Base-by-base conservation (phyloP, 2,888 invertebrate species). In the Eustalomyia histrio region DNA sequence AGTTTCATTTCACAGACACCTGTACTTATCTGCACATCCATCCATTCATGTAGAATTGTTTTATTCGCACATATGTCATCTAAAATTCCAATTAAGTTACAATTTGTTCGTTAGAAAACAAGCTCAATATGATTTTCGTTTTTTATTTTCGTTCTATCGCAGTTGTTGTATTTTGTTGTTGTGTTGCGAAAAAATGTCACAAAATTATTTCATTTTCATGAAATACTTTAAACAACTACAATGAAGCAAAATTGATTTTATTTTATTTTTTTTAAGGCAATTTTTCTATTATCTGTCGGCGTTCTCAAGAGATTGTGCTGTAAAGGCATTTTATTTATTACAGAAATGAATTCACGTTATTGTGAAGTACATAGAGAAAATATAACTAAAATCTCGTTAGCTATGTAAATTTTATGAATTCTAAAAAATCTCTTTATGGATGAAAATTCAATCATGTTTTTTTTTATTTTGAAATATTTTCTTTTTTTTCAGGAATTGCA, bases 71-170 rank as follows among this genome's bases (percentile, higher is more conserved):
- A 58, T 12, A n/a, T 64, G 65, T 33, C 67, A 67, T 57, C 71
- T 63, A 58, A 80, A 75, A 80, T 72, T 76, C 80, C 80, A 80
- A 80, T 80, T 80, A 76, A 71, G 61, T 61, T 61, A 76, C 75
- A 80, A 72, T 76, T 74, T 74, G 39, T 79, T 64, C 57, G 57
- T 63, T 76, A 52, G 52, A 52, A 68, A 63, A 57, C 29, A 63
- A 55, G 17, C 55, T 61, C 55, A 58, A 63, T 63, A 43, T 65
- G 64, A 61, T 61, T 53, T 18, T 63, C 55, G 47, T 58, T 18
- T 57, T 47, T 47, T 43, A 3, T 43, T 39, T 39, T 39, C 39
- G 2, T 35, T 39, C 39, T 39, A 12, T 39, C 3, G 39, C 39
- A 39, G 14, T 53, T 53, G 12, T 53, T 53, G 21, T 24, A 24